Evolutionary conservation across 1,140 invertebrate genomes (phyloP), one percentile per base, ranked within the genome.

Genomic region (Cryptotermes secundus): DNA sequence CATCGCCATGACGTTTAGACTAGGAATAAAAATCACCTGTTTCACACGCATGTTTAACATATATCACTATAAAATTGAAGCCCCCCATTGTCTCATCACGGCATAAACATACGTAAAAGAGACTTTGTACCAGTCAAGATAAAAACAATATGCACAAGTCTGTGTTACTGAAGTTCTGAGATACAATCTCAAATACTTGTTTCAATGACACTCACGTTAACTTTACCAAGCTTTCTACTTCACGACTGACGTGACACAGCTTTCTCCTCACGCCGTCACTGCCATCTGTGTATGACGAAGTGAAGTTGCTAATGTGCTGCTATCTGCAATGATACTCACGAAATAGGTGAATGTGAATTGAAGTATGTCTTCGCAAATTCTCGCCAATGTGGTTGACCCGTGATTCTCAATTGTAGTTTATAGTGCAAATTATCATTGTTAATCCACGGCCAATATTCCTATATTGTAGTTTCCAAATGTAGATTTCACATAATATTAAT

Each of bases 231-330:
- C 59, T 72, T 72, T 72, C 59, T 72, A 31, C 59, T 3, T 31
- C n/a, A 72, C 59, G n/a, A 31, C n/a, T 72, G 59, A 72, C 59
- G 59, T 72, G 59, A 72, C 59, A 72, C n/a, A 31, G 59, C 59
- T 72, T 72, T 72, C 59, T n/a, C 26, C n/a, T 72, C 59, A n/a
- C 59, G n/a, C 26, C n/a, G 31, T 31, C 59, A 72, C 59, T 31
- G n/a, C 59, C 59, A 72, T 72, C 59, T 72, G n/a, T 31, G 59
- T 0, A 14, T 1, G 59, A 72, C n/a, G 9, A 14, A 72, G 4
- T 7, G 16, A 49, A n/a, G 59, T 72, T 31, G 4, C 10, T 3
- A 7, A 72, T 72, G 59, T 72, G 59, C 59, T 72, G 59, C 59
- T 72, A 26, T 31, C 59, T 72, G 1, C 1, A 31, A 49, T 49